These are phyloP conservation scores for Zelleria hepariella DNA, from an alignment of 2,888 invertebrate genomes.

Conservation along the genomic window DNA sequence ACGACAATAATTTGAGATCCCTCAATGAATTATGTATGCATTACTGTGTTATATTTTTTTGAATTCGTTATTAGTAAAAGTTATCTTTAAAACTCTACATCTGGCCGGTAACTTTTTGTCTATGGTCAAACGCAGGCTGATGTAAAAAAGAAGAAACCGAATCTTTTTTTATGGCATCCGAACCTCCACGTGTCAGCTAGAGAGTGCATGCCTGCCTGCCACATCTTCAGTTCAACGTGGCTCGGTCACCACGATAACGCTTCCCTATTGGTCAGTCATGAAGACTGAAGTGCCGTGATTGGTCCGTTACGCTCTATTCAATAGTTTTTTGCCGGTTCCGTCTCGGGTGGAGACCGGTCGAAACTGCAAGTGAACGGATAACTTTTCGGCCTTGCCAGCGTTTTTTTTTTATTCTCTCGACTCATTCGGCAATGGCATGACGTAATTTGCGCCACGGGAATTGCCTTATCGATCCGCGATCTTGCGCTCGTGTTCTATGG, in stretches of 20 bases:
- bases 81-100: background rate
- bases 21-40: background rate
- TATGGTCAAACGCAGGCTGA: background rate
- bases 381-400: conserved; percentile 36
- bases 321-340: conserved; percentile 28
- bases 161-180: background rate
- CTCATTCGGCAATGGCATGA: conserved; percentile 49
- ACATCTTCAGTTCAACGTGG: background rate
- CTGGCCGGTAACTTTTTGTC: background rate
- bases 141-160: background rate
- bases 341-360: conserved; percentile 25
- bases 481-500: conserved; percentile 13
- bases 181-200: background rate
- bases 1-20: background rate
- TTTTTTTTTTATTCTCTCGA: conserved; percentile 43
- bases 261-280: background rate
- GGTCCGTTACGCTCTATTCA: conserved; percentile 6
- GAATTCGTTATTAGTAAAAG: background rate
- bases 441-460: conserved; percentile 37
- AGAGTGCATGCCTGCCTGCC: too few relatives aligned
- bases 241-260: background rate
- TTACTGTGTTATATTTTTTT: background rate
- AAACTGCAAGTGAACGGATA: conserved; percentile 66
- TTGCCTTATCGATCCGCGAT: conserved; percentile 42
- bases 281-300: background rate